phyloP scores from a whole-genome alignment of 2,113 vertebrate species.

The Dissostichus mawsoni region DNA sequence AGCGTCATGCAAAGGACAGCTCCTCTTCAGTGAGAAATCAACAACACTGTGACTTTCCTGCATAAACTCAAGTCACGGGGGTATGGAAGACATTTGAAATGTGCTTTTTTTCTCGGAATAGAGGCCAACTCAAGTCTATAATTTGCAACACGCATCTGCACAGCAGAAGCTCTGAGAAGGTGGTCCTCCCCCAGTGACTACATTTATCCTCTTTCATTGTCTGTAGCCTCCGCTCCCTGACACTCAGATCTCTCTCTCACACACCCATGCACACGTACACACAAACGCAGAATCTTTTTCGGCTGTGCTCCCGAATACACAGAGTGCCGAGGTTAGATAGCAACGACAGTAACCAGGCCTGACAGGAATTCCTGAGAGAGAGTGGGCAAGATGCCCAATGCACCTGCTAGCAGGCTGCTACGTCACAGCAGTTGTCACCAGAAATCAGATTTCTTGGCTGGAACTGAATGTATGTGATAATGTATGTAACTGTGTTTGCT shows the following conservation, averaged over 20 bases:
- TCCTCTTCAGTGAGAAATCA: conserved; percentile 28
- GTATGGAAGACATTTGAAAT: not conserved
- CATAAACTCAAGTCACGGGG: not conserved
- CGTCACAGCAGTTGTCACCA: conserved; percentile 73
- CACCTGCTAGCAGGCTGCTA: conserved; percentile 74
- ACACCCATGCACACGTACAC: conserved; percentile 12
- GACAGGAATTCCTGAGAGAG: conserved; percentile 81
- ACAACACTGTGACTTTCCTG: not conserved
- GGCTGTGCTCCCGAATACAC: conserved; percentile 61
- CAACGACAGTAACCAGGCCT: conserved; percentile 71
- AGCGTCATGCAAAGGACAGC: conserved; percentile 13
- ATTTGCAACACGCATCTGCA: conserved; percentile 43
- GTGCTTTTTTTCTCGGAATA: conserved; percentile 13
- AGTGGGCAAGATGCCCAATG: conserved; percentile 71
- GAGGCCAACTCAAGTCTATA: conserved; percentile 28
- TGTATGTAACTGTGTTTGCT: conserved; percentile 26
- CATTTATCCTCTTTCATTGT: conserved; percentile 54
- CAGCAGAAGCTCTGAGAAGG: conserved; percentile 20
- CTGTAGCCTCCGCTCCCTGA: conserved; percentile 20
- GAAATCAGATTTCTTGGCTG: conserved; percentile 60
- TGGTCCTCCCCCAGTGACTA: conserved; percentile 45
- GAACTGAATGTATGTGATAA: conserved; percentile 47
- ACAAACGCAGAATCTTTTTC: conserved; percentile 36
- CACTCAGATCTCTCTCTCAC: conserved; percentile 23
- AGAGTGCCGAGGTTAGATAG: conserved; percentile 59